A percentile compares a stretch with the other conserved stretches of the same genome.
Conservation (phyloP, 2,888 invertebrate species). For the Heliconius sara region DNA sequence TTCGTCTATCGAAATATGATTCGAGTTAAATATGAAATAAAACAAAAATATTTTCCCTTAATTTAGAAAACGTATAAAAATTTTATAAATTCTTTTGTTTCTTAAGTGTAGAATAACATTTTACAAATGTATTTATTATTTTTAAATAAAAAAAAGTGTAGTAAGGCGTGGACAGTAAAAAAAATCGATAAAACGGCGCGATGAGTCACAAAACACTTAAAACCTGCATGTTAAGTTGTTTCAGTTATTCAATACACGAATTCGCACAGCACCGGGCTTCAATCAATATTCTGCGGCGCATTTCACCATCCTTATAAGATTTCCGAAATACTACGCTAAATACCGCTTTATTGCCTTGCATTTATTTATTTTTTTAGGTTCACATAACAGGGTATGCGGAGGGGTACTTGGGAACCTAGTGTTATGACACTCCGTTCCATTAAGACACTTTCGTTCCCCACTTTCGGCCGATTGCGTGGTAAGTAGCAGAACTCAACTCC, state of each 20-base stretch:
- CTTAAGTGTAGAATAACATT: too few relatives aligned
- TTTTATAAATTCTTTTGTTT: too few relatives aligned
- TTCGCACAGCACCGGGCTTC: conserved; percentile 46
- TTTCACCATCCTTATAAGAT: conserved; percentile 55
- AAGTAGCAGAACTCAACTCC: too few relatives aligned
- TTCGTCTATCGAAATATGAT: too few relatives aligned
- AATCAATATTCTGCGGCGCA: conserved; percentile 53
- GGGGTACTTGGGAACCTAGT: too few relatives aligned
- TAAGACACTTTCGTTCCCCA: too few relatives aligned
- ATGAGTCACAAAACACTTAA: conserved; percentile 31
- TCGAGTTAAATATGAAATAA: too few relatives aligned
- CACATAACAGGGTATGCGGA: too few relatives aligned
- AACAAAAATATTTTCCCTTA: too few relatives aligned
- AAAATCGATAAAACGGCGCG: background rate
- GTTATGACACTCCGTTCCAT: too few relatives aligned
- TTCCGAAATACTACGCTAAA: conserved; percentile 50
- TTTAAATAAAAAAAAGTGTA: background rate
- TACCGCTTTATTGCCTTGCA: background rate
- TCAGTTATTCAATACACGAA: conserved; percentile 40
- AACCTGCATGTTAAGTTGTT: conserved; percentile 24
- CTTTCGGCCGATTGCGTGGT: too few relatives aligned
- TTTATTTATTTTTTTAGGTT: background rate
- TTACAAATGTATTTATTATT: background rate
- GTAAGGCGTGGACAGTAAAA: background rate
- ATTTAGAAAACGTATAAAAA: too few relatives aligned